These are phyloP conservation scores for Sarcophaga carnaria DNA, from an alignment of 2,888 invertebrate species.

Conservation along the genomic window DNA sequence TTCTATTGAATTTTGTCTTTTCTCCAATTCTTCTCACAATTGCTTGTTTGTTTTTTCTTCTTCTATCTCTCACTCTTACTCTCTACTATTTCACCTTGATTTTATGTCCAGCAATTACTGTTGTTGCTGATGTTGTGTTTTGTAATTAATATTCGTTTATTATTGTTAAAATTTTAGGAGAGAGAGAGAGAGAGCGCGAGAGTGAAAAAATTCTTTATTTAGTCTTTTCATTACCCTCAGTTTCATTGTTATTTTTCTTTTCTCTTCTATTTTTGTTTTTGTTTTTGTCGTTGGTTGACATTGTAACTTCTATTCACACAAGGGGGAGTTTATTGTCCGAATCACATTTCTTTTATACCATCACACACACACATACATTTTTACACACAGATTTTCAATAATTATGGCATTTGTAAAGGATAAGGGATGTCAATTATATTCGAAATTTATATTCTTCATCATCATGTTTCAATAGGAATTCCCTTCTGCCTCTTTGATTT, in stretches of 20 bases:
- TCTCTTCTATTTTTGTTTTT: background rate
- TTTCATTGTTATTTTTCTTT: too few relatives aligned
- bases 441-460: background rate
- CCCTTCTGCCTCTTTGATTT: slow-evolving; percentile 27
- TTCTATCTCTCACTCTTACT: too few relatives aligned
- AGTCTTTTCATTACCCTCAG: too few relatives aligned
- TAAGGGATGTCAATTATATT: slow-evolving; percentile 51
- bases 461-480: background rate
- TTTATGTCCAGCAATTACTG: background rate
- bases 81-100: too few relatives aligned
- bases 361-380: background rate
- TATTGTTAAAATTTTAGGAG: background rate
- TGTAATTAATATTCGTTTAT: slow-evolving; percentile 53
- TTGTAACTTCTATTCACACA: slow-evolving; percentile 12
- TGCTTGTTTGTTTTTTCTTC: too few relatives aligned
- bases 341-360: background rate
- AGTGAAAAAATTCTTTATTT: too few relatives aligned
- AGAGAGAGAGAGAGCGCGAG: too few relatives aligned
- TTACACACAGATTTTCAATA: background rate
- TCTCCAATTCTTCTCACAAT: too few relatives aligned
- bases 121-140: slow-evolving; percentile 30
- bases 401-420: slow-evolving; percentile 38
- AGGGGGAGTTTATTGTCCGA: slow-evolving; percentile 43
- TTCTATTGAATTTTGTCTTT: too few relatives aligned
- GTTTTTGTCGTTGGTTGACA: slow-evolving; percentile 6